A percentile compares a stretch with the other conserved stretches of the same genome.
These are phyloP conservation scores for Zygaena filipendulae DNA, from an alignment of 2,888 invertebrate species.

Conservation along the genomic window DNA sequence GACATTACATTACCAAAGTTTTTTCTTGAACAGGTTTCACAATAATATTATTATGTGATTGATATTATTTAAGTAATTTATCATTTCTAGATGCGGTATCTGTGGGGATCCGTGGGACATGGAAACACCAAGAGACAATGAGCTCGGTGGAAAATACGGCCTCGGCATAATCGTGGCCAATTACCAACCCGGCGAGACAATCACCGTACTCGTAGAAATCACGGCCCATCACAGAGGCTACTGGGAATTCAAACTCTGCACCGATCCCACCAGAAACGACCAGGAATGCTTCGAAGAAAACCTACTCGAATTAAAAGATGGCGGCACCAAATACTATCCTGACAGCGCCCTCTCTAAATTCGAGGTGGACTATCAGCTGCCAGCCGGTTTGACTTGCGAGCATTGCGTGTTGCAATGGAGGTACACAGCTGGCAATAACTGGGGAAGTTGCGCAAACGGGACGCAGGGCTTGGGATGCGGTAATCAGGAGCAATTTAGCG, in stretches of 20 bases:
- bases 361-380: slow-evolving; percentile 72
- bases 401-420: slow-evolving; percentile 90
- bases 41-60: too few relatives aligned
- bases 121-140: slow-evolving; percentile 76
- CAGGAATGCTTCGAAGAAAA: slow-evolving; percentile 81
- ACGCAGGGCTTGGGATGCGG: slow-evolving; percentile 84
- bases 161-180: slow-evolving; percentile 78
- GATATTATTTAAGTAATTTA: not conserved
- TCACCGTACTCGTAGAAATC: slow-evolving; percentile 77
- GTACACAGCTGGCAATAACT: slow-evolving; percentile 86
- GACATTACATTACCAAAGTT: too few relatives aligned
- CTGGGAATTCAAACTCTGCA: slow-evolving; percentile 85
- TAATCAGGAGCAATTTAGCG: slow-evolving; percentile 85
- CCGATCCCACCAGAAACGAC: slow-evolving; percentile 72
- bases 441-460: slow-evolving; percentile 78
- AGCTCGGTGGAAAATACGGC: slow-evolving; percentile 83
- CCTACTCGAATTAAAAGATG: slow-evolving; percentile 64
- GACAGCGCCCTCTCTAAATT: slow-evolving; percentile 76
- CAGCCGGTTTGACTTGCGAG: slow-evolving; percentile 72
- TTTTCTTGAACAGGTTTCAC: too few relatives aligned
- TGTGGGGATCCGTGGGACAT: slow-evolving; percentile 86
- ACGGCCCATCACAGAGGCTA: slow-evolving; percentile 87
- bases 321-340: slow-evolving; percentile 74
- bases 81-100: slow-evolving; percentile 72
- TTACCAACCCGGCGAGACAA: slow-evolving; percentile 72